Percentiles rank a stretch among this genome's conserved stretches.
Evolutionary conservation across 1,140 invertebrate species (phyloP).

Genomic region (Drosophila subpulchrella): DNA sequence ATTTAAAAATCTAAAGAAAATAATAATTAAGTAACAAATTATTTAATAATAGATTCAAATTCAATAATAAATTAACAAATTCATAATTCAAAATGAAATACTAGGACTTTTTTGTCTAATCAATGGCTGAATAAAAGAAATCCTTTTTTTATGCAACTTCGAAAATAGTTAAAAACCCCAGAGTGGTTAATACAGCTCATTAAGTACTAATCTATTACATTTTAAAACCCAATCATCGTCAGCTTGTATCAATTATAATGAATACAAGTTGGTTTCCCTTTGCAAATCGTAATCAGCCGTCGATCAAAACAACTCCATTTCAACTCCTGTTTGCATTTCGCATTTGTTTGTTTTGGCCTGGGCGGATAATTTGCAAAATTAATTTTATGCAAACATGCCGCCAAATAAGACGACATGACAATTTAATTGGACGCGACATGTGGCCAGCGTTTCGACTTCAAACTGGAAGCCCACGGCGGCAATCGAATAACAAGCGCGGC

Average conservation of each 20-base stretch:
- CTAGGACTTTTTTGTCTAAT: too few species aligned
- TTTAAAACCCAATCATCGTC: not conserved
- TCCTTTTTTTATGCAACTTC: too few species aligned
- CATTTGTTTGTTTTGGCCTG: conserved; percentile 61
- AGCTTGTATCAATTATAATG: not conserved
- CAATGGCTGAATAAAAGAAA: too few species aligned
- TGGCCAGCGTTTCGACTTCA: conserved; percentile 63
- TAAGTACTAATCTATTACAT: not conserved
- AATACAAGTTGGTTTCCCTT: conserved; percentile 4
- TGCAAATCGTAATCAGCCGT: conserved; percentile 3
- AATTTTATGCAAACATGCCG: conserved; percentile 83
- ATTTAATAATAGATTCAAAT: too few species aligned
- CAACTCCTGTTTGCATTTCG: conserved; percentile 14
- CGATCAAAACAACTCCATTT: conserved; percentile 33
- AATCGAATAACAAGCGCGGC: conserved; percentile 42
- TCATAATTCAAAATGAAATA: too few species aligned
- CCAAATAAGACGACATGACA: conserved; percentile 81
- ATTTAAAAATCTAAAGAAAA: too few species aligned
- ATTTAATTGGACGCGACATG: conserved; percentile 83
- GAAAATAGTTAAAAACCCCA: not conserved
- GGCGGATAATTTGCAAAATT: conserved; percentile 82
- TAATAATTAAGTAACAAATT: too few species aligned
- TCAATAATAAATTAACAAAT: too few species aligned
- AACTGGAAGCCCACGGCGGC: conserved; percentile 37
- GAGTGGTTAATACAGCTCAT: not conserved